phyloP scores from a whole-genome alignment of 2,797 vertebrate genomes.

The Smutsia temminckii region DNA sequence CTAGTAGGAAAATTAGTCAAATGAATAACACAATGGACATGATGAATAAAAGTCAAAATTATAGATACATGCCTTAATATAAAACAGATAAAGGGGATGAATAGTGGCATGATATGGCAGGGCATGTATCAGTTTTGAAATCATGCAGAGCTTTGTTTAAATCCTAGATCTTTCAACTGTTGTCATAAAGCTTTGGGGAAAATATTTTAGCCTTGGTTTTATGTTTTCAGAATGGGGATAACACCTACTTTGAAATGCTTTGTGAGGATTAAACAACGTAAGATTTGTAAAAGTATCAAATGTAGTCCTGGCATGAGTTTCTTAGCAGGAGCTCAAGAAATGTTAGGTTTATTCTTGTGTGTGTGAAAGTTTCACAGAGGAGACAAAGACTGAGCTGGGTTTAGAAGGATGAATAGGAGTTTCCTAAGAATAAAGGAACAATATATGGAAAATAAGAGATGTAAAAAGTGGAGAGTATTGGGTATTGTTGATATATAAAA shows the following conservation, averaged over 20 bases:
- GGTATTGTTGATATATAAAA: background rate
- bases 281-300: background rate
- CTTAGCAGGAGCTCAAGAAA: background rate
- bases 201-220: constrained; percentile 15
- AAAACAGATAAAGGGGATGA: background rate
- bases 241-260: constrained; percentile 13
- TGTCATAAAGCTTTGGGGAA: constrained; percentile 3
- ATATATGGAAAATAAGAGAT: background rate
- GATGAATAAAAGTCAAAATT: constrained; percentile 32
- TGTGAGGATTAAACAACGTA: constrained; percentile 3
- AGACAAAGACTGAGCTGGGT: constrained; percentile 4
- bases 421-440: constrained; percentile 38
- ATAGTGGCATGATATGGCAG: background rate
- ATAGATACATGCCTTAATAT: background rate
- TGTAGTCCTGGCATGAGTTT: background rate
- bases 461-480: background rate
- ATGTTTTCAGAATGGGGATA: constrained; percentile 16
- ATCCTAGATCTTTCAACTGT: constrained; percentile 7
- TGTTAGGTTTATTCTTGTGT: background rate
- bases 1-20: constrained; percentile 46
- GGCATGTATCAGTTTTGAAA: background rate
- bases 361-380: background rate
- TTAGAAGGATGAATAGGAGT: constrained; percentile 32
- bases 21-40: constrained; percentile 4
- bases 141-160: background rate